Base-by-base conservation (phyloP, 2,888 invertebrate genomes). In the Venustoraphidia nigricollis region DNA sequence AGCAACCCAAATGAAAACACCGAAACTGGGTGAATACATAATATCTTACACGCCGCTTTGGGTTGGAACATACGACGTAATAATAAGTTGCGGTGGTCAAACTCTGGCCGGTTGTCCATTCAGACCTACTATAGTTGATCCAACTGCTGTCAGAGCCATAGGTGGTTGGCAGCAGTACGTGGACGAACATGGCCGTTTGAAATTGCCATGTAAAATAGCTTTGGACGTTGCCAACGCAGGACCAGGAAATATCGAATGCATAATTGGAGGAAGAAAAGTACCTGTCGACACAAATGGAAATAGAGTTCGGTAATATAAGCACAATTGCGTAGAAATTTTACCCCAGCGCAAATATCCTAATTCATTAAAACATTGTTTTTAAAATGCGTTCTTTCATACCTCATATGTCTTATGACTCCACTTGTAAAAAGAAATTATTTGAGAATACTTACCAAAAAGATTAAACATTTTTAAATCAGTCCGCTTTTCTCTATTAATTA, bases 191-290 rank as follows among this genome's bases (percentile, higher is more conserved):
- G 84, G 83, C 0, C 75, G 84, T 0, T 70, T 87, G 9, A 77
- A 82, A 51, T 70, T 86, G 35, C 83, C 86, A 0, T 79, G 81
- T 3, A 85, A 87, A 59, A 75, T 96, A 14, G 82, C 88, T 2
- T 85, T 96, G 55, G 94, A 96, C 62, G 81, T 85, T 0, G 79
- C 83, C 41, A 86, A 86, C 59, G 94, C 93, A 1, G 96, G 95
- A 1, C 93, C 94, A 2, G 94, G 94, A 50, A 75, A 73, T 47
- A 63, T 87, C 1, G 80, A 79, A 43, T 79, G 79, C 53, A 75
- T 79, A 61, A 70, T 79, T 56, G 73, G 72, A 65, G 81, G 80
- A 13, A 68, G 81, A 45, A 81, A 81, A 60, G 69, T 77, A 56
- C 72, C 57, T 46, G 52, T 60, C 1, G 68, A 68, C 43, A 66